A percentile compares a stretch with the other conserved stretches of the same genome.
Evolutionary conservation across 2,888 invertebrate species (phyloP).

Genomic region (Saturnia japonica): DNA sequence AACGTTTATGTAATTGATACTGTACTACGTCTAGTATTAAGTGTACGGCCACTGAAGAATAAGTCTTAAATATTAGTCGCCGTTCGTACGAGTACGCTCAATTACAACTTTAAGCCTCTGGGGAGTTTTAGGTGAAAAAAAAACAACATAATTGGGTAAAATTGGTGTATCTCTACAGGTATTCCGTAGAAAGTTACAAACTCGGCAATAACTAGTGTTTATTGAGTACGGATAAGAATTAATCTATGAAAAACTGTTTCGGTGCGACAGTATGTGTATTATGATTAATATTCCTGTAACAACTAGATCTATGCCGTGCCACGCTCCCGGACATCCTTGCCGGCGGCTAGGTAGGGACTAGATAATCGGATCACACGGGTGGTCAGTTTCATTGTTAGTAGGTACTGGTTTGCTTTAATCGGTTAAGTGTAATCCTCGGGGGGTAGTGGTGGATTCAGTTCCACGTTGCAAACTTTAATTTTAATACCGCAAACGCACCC

Average conservation of each 20-base stretch:
- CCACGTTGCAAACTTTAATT: background rate
- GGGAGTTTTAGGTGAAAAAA: too few species aligned
- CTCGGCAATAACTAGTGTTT: background rate
- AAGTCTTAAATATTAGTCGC: too few species aligned
- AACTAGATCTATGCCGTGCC: background rate
- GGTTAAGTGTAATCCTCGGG: background rate
- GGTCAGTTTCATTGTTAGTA: constrained; percentile 15
- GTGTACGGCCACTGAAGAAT: too few species aligned
- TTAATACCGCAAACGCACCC: too few species aligned
- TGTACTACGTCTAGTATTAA: too few species aligned
- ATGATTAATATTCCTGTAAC: constrained; percentile 1
- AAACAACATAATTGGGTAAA: too few species aligned
- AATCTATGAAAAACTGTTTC: background rate
- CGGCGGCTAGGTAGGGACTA: constrained; percentile 15
- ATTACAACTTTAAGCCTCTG: too few species aligned
- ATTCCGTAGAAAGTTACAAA: too few species aligned
- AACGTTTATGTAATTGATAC: too few species aligned
- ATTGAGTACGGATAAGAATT: background rate
- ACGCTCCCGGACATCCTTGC: constrained; percentile 23
- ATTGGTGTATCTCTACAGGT: too few species aligned
- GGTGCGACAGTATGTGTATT: background rate
- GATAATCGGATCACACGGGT: constrained; percentile 22
- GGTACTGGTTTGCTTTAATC: background rate
- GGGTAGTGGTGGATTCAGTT: background rate
- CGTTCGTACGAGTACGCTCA: too few species aligned